Base-by-base conservation (phyloP, 2,797 vertebrate genomes). In the Cryptoblepharus egeriae region DNA sequence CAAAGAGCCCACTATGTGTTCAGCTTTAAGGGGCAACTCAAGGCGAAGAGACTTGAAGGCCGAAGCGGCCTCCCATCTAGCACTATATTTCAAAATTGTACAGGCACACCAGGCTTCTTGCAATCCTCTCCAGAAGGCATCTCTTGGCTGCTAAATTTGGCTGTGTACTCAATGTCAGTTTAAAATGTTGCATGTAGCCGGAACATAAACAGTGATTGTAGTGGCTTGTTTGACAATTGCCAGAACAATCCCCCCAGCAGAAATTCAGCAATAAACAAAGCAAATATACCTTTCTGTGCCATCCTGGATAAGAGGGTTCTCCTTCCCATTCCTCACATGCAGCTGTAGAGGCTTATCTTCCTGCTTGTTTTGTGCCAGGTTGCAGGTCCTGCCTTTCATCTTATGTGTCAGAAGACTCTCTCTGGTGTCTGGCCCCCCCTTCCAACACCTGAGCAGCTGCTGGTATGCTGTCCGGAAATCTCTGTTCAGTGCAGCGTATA, bases 391-490 rank as follows among this genome's bases (percentile, higher is more conserved):
- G 60, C 65, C 93, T 92, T 87, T 90, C 85, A 91, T 52, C 24
- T 87, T 87, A 75, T 85, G 75, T 35, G 88, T 88, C 60, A 93
- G 83, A 18, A 88, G 75, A 0, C 30, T 6, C 15, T 88, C 89
- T 0, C 16, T 84, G 69, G 71, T 77, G 58, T n/a, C 4, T 13
- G 32, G 82, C 80, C 91, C 60, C 0, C 81, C 85, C 67, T 90
- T 85, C 61, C 90, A 68, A 89, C 96, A 96, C 87, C 70, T 95
- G 85, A 99, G 94, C 82, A 99, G 89, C 79, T 95, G 96, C 22
- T 94, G 89, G 90, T 98, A 99, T 0, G 98, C 98, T 8, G 92
- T 93, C 76, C 97, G 96, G 92, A 99, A 99, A 94, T 99, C 98
- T 76, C 96, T 96, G 93, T 98, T 99, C 57, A 99, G 94, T 0